Percentiles rank a stretch among this genome's conserved stretches.
phyloP scores from a whole-genome alignment of 2,797 vertebrate species.

The Buphagus erythrorhynchus region DNA sequence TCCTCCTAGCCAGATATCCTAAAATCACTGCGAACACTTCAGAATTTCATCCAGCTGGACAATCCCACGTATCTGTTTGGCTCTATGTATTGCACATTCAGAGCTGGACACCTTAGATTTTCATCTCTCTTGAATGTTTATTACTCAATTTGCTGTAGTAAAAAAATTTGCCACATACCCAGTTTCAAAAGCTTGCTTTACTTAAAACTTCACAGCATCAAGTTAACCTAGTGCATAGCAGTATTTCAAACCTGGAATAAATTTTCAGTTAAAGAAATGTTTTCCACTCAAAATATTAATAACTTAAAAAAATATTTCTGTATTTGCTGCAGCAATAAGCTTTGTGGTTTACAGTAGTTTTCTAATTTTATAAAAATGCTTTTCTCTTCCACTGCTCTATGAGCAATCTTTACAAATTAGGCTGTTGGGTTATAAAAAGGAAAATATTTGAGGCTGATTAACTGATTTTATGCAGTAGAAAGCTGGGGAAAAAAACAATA shows the following conservation, averaged over 20 bases:
- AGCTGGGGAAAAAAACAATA: not conserved
- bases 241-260: not conserved
- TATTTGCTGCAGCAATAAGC: not conserved
- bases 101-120: not conserved
- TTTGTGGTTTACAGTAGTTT: not conserved
- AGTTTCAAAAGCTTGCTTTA: not conserved
- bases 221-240: not conserved
- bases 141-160: not conserved
- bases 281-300: not conserved
- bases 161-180: not conserved
- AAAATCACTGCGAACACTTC: not conserved
- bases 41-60: not conserved
- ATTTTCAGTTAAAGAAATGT: not conserved
- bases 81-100: not conserved
- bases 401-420: not conserved
- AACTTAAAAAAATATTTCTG: not conserved
- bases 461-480: not conserved
- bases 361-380: not conserved
- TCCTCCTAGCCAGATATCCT: not conserved
- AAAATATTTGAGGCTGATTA: constrained; percentile 1
- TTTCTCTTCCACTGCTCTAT: not conserved
- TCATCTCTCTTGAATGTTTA: not conserved
- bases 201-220: not conserved
- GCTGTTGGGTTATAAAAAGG: not conserved
- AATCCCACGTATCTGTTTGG: not conserved